Conservation (phyloP, 2,797 vertebrate species). For the Furcifer pardalis region DNA sequence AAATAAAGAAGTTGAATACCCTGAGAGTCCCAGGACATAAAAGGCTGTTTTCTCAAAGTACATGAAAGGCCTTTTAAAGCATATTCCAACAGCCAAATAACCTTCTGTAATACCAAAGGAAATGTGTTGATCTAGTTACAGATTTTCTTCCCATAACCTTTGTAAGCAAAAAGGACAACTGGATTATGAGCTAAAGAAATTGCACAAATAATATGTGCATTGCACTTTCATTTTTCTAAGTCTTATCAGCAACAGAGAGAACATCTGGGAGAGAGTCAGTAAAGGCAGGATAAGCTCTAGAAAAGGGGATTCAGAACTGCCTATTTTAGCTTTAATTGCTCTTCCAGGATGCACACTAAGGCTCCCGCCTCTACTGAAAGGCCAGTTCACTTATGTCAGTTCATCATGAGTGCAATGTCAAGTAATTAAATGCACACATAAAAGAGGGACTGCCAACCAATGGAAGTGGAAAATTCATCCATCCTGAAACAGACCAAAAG, state of each 20-base stretch:
- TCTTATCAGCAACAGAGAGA: slow-evolving; percentile 24
- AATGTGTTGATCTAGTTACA: slow-evolving; percentile 12
- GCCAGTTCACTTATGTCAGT: not conserved
- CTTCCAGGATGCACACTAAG: slow-evolving; percentile 1
- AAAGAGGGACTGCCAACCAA: not conserved
- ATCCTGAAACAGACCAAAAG: no score
- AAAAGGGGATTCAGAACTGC: slow-evolving; percentile 6
- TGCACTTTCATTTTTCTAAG: slow-evolving; percentile 29
- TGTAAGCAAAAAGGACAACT: slow-evolving; percentile 29
- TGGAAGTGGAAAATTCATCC: no score
- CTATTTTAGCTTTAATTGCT: slow-evolving; percentile 32
- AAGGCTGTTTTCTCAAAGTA: slow-evolving; percentile 46
- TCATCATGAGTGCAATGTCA: not conserved
- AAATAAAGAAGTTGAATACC: slow-evolving; percentile 44
- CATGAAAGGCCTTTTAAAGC: slow-evolving; percentile 38
- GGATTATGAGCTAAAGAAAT: not conserved
- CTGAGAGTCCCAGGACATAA: slow-evolving; percentile 53
- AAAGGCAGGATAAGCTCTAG: slow-evolving; percentile 7
- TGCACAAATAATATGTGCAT: slow-evolving; percentile 24
- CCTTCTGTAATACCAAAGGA: slow-evolving; percentile 6
- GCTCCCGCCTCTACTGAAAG: not conserved
- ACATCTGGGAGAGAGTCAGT: not conserved
- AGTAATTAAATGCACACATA: not conserved
- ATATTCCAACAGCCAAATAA: slow-evolving; percentile 39
- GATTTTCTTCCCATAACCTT: slow-evolving; percentile 17